Base-by-base conservation (phyloP, 2,797 vertebrate species). In the Pipistrellus pygmaeus region DNA sequence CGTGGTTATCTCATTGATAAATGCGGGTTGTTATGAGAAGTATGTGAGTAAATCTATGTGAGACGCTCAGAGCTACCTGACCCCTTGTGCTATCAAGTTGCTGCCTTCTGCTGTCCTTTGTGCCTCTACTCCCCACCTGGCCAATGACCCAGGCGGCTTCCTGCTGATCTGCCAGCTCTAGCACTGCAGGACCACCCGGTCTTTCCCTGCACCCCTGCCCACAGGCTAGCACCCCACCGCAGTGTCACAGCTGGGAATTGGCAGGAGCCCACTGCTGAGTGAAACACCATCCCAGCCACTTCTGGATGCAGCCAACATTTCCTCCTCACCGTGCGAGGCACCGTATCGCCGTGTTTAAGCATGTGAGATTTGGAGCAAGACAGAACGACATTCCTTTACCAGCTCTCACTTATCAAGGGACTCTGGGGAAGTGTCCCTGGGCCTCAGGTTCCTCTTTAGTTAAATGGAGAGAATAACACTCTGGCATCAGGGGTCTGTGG, bases 41-140 rank as follows among this genome's bases (percentile, higher is more conserved):
- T 17, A 0, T 2, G 9, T 7, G 8, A 48, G 15, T 25, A 32
- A 35, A 32, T 17, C 23, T 3, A 1, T 3, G 8, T 6, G 0
- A 46, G n/a, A 44, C 20, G 23, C 25, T 71, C 87, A 23, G 48
- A 82, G 9, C 8, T n/a, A 27, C 35, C 35, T 10, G 14, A 1
- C 17, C 9, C 30, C 15, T 5, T 1, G 2, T 27, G 17, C 35
- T 21, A 10, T 13, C 11, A 17, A 12, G 23, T 5, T 4, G n/a
- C 20, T 5, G 17, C n/a, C 41, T 9, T 62, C 51, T 48, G n/a
- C 30, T 5, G 13, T 21, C 14, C 35, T 14, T 5, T 44, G 0
- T 4, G 32, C 15, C 60, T 93, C 57, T 8, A 9, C 15, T 73
- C 55, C 44, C 35, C 6, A 25, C 77, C 55, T 35, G 30, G 7